phyloP scores from a whole-genome alignment of 2,888 invertebrate species.

The Scaptomyza flava region DNA sequence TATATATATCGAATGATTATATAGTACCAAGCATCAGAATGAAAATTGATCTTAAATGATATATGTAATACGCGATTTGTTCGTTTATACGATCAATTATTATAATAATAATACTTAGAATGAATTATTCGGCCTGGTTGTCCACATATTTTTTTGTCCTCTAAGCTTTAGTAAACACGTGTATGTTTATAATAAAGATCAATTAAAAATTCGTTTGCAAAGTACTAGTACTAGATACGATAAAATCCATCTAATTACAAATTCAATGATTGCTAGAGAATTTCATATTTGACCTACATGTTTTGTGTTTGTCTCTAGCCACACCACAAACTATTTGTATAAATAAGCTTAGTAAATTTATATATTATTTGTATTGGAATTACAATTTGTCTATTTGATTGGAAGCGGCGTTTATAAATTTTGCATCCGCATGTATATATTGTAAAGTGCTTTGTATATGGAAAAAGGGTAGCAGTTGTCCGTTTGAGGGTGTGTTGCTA shows the following conservation, averaged over 20 bases:
- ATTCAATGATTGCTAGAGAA: background rate
- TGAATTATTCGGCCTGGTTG: background rate
- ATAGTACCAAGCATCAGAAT: slow-evolving; percentile 27
- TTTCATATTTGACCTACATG: background rate
- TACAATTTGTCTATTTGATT: slow-evolving; percentile 47
- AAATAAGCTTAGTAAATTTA: slow-evolving; percentile 24
- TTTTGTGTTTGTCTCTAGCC: no score
- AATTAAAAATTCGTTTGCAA: slow-evolving; percentile 15
- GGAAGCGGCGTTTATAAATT: slow-evolving; percentile 12
- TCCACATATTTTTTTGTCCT: background rate
- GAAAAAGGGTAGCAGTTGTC: slow-evolving; percentile 33
- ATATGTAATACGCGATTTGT: background rate
- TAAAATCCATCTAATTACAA: background rate
- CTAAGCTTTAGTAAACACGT: slow-evolving; percentile 38
- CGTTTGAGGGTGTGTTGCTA: slow-evolving; percentile 8
- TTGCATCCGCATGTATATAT: slow-evolving; percentile 1
- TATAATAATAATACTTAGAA: background rate
- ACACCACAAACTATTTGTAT: background rate
- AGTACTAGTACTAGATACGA: background rate
- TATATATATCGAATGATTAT: slow-evolving; percentile 48
- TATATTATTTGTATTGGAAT: slow-evolving; percentile 31
- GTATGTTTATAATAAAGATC: background rate
- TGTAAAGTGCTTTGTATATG: slow-evolving; percentile 1
- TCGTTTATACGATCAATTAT: background rate
- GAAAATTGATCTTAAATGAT: slow-evolving; percentile 4